phyloP scores from a whole-genome alignment of 1,140 invertebrate species.

The Plectrocnemia conspersa region DNA sequence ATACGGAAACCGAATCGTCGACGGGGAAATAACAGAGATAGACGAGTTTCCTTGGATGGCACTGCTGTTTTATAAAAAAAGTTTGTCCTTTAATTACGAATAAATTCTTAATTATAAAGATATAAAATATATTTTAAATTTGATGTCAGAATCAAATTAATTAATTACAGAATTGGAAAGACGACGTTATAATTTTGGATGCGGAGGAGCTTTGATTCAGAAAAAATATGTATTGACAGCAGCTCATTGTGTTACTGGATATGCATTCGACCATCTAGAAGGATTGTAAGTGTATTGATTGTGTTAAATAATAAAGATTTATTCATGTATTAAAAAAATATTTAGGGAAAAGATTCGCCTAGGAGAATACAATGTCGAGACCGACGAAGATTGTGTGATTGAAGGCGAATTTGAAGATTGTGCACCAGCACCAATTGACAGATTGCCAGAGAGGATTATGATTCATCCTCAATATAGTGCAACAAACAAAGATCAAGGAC shows the following conservation, averaged over 20 bases:
- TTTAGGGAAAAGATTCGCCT: conserved; percentile 52
- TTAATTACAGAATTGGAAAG: conserved; percentile 6
- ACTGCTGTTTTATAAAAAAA: conserved; percentile 8
- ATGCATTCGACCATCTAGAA: conserved; percentile 48
- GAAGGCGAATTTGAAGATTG: conserved; percentile 41
- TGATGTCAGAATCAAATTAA: background rate
- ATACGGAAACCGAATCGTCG: conserved; percentile 7
- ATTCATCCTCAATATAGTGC: conserved; percentile 60
- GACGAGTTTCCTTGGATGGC: conserved; percentile 19
- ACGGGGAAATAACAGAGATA: conserved; percentile 11
- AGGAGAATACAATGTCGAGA: conserved; percentile 58
- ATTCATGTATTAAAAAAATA: conserved; percentile 1
- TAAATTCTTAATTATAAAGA: background rate
- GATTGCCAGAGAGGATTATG: conserved; percentile 54
- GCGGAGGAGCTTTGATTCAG: conserved; percentile 52
- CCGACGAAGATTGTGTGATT: conserved; percentile 53
- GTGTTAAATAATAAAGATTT: conserved; percentile 33
- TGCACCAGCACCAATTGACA: conserved; percentile 50
- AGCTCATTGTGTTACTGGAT: conserved; percentile 69
- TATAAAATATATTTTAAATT: background rate
- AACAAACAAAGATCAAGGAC: conserved; percentile 46
- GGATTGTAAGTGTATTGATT: conserved; percentile 36
- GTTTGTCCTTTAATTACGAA: background rate
- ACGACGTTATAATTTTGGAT: conserved; percentile 34
- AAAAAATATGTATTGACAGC: conserved; percentile 61